These are phyloP conservation scores for Caenorhabditis auriculariae DNA, from an alignment of 2,888 invertebrate species.

Conservation along the genomic window DNA sequence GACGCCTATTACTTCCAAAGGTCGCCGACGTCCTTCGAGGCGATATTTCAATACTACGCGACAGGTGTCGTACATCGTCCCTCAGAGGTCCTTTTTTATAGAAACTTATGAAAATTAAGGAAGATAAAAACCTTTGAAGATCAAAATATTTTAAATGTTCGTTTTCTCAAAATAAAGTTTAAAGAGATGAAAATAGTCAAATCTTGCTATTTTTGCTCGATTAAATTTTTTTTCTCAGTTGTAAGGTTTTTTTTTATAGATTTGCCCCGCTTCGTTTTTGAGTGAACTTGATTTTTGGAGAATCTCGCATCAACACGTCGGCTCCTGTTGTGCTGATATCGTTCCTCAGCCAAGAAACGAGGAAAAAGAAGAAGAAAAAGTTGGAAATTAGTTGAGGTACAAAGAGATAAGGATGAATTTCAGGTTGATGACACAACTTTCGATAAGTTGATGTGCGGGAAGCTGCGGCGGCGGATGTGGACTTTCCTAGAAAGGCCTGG, in stretches of 20 bases:
- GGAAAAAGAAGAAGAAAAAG: slow-evolving; percentile 57
- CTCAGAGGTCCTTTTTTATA: slow-evolving; percentile 57
- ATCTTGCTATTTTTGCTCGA: no score
- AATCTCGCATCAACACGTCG: slow-evolving; percentile 55
- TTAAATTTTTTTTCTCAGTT: no score
- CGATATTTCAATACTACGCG: slow-evolving; percentile 61
- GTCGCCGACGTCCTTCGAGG: slow-evolving; percentile 57
- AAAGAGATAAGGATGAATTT: neutral
- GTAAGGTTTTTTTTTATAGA: slow-evolving; percentile 15
- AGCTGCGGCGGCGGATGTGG: slow-evolving; percentile 61
- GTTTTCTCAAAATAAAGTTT: no score
- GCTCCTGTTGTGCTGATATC: slow-evolving; percentile 59
- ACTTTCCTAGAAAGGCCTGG: slow-evolving; percentile 57
- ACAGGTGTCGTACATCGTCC: slow-evolving; percentile 61
- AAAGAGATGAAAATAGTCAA: no score
- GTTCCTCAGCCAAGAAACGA: slow-evolving; percentile 52
- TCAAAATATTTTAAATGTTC: no score
- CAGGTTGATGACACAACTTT: slow-evolving; percentile 62
- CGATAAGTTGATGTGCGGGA: slow-evolving; percentile 59
- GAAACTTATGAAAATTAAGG: no score
- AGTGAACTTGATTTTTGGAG: slow-evolving; percentile 62
- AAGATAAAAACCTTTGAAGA: neutral
- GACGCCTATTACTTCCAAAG: slow-evolving; percentile 61
- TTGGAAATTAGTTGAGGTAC: slow-evolving; percentile 1
- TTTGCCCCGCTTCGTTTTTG: slow-evolving; percentile 58